Conservation (phyloP, 2,797 vertebrate species). For the Clarias platycephalus region DNA sequence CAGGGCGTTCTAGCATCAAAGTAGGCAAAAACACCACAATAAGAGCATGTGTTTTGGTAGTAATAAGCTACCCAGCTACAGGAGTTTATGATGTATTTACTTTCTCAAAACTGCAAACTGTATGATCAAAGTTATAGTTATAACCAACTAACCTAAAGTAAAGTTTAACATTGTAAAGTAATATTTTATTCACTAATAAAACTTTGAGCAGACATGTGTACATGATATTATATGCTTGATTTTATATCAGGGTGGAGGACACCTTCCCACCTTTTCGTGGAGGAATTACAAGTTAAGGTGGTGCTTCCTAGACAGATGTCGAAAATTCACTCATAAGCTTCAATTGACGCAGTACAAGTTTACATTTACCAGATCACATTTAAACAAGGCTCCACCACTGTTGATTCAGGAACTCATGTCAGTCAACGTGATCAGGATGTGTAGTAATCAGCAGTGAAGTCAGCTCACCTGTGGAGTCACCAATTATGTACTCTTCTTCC, state of each 20-base stretch:
- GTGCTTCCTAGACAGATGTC: background rate
- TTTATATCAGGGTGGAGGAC: background rate
- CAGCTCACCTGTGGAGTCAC: conserved; percentile 82
- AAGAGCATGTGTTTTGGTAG: background rate
- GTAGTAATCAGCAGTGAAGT: background rate
- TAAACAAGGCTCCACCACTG: background rate
- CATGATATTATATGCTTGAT: background rate
- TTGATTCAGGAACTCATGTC: background rate
- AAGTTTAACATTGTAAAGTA: background rate
- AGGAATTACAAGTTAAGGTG: background rate
- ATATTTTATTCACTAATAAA: background rate
- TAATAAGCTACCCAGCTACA: background rate
- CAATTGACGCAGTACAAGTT: background rate
- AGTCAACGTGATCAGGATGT: background rate
- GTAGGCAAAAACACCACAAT: background rate
- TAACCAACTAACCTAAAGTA: background rate
- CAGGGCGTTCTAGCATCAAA: background rate
- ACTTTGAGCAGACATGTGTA: background rate
- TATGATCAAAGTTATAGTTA: background rate
- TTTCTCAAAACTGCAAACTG: background rate
- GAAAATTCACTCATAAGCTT: background rate
- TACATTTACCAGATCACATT: background rate
- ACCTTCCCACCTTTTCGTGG: background rate
- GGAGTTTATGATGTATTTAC: background rate
- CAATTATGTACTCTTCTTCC: conserved; percentile 82